phyloP scores from a whole-genome alignment of 2,113 vertebrate species.

The Calidris pygmaea region DNA sequence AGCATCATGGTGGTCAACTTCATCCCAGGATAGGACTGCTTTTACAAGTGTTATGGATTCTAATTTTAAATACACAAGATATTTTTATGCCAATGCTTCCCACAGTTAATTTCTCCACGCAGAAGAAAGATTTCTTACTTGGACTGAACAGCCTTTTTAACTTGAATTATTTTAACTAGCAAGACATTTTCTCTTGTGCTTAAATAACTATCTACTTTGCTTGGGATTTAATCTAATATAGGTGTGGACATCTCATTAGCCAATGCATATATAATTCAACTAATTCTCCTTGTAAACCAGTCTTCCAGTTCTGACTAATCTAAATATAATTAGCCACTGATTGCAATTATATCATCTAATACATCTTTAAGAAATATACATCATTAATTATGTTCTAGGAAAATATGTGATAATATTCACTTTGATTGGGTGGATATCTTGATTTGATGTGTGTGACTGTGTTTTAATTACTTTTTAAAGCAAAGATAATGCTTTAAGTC shows the following conservation, averaged over 20 bases:
- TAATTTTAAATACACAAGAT: background rate
- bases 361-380: background rate
- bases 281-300: background rate
- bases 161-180: background rate
- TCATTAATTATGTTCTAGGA: background rate
- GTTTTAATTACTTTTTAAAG: background rate
- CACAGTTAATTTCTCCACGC: background rate
- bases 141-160: background rate
- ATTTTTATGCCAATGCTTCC: background rate
- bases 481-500: background rate
- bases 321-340: background rate
- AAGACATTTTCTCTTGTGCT: background rate
- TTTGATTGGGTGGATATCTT: background rate
- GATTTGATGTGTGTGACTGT: background rate
- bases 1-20: background rate
- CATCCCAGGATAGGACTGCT: background rate
- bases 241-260: background rate
- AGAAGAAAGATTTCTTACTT: background rate
- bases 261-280: background rate
- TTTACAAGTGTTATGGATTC: background rate
- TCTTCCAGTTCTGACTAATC: background rate
- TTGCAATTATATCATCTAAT: background rate
- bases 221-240: background rate
- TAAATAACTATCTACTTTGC: background rate
- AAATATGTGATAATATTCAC: background rate